Evolutionary conservation across 2,113 vertebrate genomes (phyloP).

Genomic region (Callipepla squamata): DNA sequence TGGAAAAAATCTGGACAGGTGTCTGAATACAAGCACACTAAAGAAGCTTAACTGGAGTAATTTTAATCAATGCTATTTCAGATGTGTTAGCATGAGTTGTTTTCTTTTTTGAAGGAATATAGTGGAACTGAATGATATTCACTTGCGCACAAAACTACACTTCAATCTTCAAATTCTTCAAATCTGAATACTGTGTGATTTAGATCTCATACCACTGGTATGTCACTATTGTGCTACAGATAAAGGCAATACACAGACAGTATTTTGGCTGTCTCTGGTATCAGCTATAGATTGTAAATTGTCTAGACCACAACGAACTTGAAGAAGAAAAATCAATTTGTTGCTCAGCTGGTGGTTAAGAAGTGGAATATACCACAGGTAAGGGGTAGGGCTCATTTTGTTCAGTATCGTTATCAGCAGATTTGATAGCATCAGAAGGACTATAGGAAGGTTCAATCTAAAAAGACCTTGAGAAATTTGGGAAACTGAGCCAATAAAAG

Average conservation of each 20-base stretch:
- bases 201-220: background rate
- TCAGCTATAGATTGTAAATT: background rate
- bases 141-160: background rate
- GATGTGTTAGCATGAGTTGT: background rate
- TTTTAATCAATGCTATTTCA: background rate
- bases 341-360: background rate
- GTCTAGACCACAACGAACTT: background rate
- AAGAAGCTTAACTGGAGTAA: background rate
- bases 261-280: background rate
- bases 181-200: background rate
- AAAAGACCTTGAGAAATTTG: background rate
- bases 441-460: background rate
- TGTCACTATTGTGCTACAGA: background rate
- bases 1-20: background rate
- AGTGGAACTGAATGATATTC: background rate
- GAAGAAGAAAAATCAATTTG: background rate
- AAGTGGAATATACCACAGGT: background rate
- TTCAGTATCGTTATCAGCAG: background rate
- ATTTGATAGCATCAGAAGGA: background rate
- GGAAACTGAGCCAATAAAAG: background rate
- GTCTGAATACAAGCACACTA: background rate
- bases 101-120: background rate
- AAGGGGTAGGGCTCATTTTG: background rate
- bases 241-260: background rate
- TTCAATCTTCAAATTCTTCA: background rate